Evolutionary conservation across 2,888 invertebrate genomes (phyloP), one percentile per base, ranked within the genome.

Genomic region (Noctuana brunneofusca): DNA sequence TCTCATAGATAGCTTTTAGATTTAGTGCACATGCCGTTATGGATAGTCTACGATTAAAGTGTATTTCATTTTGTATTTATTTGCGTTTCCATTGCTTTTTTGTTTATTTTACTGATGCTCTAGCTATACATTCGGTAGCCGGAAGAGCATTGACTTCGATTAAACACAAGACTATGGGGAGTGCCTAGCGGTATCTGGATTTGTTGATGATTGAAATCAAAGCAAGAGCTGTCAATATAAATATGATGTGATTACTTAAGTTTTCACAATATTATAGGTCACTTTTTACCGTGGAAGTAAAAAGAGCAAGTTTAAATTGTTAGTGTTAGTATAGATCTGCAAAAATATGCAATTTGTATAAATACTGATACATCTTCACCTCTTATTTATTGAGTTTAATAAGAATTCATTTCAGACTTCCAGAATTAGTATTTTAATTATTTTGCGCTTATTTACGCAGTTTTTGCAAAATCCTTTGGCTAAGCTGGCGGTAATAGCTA

Each of bases 401-500:
- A 24, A 24, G 4, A 24, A 24, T 24, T 24, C 4, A 24, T 4
- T 24, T 24, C 24, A 24, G 24, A 24, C 3, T 4, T 24, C 5
- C 24, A 24, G 24, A 24, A 24, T 3, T 5, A n/a, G n/a, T n/a
- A 5, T 3, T 24, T 24, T 24, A 24, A 4, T 24, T 24, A 24
- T 5, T 24, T 24, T 24, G 24, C 24, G 24, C 14, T 14, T 38
- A 12, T 38, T 38, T 48, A 18, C 12, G 12, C 54, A 38, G 41
- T 55, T 27, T 52, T 27, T 27, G 30, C 8, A 50, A 27, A 38
- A 38, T 27, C 58, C 41, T 58, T 58, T 27, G 20, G 11, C 11
- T 14, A 49, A 58, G 35, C 12, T 3, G n/a, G 20, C 59, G 59
- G 53, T 46, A 53, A 53, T 14, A 38, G 14, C 38, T 38, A 38